Percentiles rank a stretch among this genome's conserved stretches.
phyloP scores from a whole-genome alignment of 2,888 invertebrate genomes.

The Nephrotoma appendiculata region DNA sequence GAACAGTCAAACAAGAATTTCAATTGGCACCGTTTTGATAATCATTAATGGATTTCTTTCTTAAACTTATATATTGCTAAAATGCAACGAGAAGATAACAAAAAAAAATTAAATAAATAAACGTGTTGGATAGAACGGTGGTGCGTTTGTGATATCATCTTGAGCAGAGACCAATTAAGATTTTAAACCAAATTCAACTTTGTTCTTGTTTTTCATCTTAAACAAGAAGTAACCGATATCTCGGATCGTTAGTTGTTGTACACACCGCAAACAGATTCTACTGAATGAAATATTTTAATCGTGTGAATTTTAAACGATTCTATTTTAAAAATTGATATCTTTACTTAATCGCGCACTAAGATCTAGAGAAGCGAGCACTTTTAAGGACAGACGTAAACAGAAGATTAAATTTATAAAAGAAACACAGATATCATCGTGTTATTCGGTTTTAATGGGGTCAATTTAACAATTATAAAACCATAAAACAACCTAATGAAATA shows the following conservation, averaged over 20 bases:
- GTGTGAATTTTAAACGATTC: neutral
- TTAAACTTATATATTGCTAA: neutral
- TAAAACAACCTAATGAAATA: neutral
- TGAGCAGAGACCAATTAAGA: neutral
- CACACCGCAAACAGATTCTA: neutral
- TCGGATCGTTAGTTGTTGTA: neutral
- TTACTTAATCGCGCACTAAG: neutral
- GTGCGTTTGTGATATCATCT: neutral
- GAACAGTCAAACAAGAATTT: neutral
- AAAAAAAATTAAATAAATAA: neutral
- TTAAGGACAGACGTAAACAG: neutral
- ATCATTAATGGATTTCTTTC: neutral
- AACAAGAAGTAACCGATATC: neutral
- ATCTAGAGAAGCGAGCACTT: neutral
- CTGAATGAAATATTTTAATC: neutral
- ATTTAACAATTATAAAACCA: neutral
- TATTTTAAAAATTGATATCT: neutral
- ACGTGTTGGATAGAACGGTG: neutral
- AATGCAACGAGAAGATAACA: neutral
- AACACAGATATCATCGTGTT: neutral
- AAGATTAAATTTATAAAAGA: neutral
- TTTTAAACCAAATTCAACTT: neutral
- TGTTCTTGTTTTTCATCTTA: neutral
- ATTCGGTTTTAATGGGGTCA: neutral
- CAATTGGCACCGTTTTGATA: neutral